Conservation (phyloP, 2,797 vertebrate species). For the Cynodonichthys magdalenae region DNA sequence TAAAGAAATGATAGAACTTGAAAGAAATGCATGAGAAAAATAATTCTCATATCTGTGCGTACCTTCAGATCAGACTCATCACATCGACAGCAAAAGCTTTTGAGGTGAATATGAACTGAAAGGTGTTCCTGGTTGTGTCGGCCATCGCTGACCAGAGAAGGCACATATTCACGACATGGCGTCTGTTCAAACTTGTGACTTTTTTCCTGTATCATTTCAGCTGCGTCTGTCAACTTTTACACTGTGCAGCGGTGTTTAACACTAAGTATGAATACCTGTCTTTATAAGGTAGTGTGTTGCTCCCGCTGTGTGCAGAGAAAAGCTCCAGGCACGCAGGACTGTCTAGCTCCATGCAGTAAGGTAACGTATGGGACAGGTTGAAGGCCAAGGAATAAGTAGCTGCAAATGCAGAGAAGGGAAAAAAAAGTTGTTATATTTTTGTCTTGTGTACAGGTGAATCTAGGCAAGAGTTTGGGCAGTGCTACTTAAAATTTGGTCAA, state of each 20-base stretch:
- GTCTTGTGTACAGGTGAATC: background rate
- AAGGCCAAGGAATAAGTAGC: conserved; percentile 28
- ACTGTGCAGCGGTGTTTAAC: conserved; percentile 69
- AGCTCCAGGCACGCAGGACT: conserved; percentile 47
- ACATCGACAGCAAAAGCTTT: conserved; percentile 28
- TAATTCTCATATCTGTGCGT: conserved; percentile 7
- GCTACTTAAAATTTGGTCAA: no score
- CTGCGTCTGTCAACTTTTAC: conserved; percentile 70
- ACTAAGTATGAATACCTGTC: conserved; percentile 79
- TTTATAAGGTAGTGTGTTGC: conserved; percentile 80
- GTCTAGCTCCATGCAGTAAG: conserved; percentile 49
- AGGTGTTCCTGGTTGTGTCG: conserved; percentile 48
- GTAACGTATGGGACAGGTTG: conserved; percentile 63
- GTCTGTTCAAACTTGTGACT: conserved; percentile 58
- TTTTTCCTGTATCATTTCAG: conserved; percentile 68
- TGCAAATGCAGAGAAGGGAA: conserved; percentile 14
- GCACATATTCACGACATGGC: conserved; percentile 43
- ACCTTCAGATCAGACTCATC: background rate
- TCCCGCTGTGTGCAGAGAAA: conserved; percentile 53
- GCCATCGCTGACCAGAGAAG: conserved; percentile 32
- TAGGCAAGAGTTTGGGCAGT: no score
- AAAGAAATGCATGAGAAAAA: background rate
- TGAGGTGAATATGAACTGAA: conserved; percentile 38
- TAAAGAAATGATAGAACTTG: conserved; percentile 25
- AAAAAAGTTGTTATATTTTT: conserved; percentile 13